Evolutionary conservation across 1,140 invertebrate species (phyloP), one percentile per base, ranked within the genome.

Genomic region (Patella vulgata): DNA sequence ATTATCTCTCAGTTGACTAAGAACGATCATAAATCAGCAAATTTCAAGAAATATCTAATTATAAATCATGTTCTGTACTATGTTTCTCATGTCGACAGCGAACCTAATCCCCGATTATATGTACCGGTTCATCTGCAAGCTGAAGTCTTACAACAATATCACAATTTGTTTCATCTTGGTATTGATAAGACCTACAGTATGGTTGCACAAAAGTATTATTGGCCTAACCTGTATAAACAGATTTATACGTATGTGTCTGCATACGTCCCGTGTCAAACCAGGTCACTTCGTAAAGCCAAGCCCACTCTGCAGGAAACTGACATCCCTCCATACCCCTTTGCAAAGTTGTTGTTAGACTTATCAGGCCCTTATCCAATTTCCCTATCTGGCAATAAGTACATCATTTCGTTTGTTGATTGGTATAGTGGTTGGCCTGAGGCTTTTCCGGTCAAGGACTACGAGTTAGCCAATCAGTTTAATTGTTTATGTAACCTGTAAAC

Each of bases 361-460:
- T 60, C 55, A 6, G 68, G 62, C 2, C 71, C 64, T 3, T 70
- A 59, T 30, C 63, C 57, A 3, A 19, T 14, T n/a, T 30, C 63
- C 1, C 33, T 66, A 1, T 66, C 66, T 5, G 62, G 61, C 1
- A 67, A n/a, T n/a, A n/a, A n/a, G n/a, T n/a, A 71, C n/a, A 65
- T 71, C 25, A 21, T 67, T 3, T 33, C 21, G 0, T 66, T 66
- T 39, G 44, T 66, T 33, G 54, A 62, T 30, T 27, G 48, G 11
- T 67, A 64, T 31, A 44, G 30, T 42, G 50, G 63, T 17, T 69
- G 50, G 48, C 56, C 47, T 1, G 66, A 69, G 55, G 66, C 63
- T 36, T 72, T 69, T 57, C n/a, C 46, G 11, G 33, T 53, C 17
- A 51, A n/a, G 0, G 46, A 63, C n/a, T n/a, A n/a, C n/a, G n/a